phyloP scores from a whole-genome alignment of 2,797 vertebrate species.

The Danionella dracula region DNA sequence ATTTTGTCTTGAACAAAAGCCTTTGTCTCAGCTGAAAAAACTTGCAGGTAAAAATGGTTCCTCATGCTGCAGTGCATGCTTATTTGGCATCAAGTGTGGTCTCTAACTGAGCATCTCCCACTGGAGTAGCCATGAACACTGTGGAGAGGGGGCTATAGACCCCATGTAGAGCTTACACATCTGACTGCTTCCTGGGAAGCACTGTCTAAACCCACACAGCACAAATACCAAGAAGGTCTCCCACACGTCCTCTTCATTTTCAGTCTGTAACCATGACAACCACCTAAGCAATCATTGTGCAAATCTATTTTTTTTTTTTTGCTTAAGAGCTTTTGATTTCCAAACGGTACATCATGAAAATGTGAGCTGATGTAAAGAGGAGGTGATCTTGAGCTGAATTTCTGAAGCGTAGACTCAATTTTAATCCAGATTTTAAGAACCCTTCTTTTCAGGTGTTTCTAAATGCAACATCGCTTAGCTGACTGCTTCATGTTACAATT shows the following conservation, averaged over 20 bases:
- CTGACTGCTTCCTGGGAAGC: slow-evolving; percentile 30
- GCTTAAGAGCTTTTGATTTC: slow-evolving; percentile 35
- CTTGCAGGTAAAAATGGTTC: background rate
- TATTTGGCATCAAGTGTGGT: background rate
- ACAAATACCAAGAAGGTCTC: slow-evolving; percentile 26
- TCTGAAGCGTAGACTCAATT: slow-evolving; percentile 1
- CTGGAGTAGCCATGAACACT: background rate
- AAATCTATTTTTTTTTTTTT: slow-evolving; percentile 32
- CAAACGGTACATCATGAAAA: slow-evolving; percentile 9
- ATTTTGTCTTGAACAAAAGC: slow-evolving; percentile 10
- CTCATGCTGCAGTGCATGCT: background rate
- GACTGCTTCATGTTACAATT: no score
- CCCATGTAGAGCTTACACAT: slow-evolving; percentile 15
- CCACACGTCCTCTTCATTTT: slow-evolving; percentile 21
- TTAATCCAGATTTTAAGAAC: background rate
- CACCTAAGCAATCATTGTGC: slow-evolving; percentile 36
- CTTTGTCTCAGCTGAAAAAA: background rate
- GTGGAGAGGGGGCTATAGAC: slow-evolving; percentile 6
- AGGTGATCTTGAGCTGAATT: background rate
- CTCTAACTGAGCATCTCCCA: background rate
- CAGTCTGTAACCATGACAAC: slow-evolving; percentile 51
- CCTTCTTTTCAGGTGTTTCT: background rate
- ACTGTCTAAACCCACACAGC: slow-evolving; percentile 35
- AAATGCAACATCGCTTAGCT: no score
- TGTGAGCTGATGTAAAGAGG: background rate